Conservation (phyloP, 2,888 invertebrate species). For the Leptogaster cylindrica region DNA sequence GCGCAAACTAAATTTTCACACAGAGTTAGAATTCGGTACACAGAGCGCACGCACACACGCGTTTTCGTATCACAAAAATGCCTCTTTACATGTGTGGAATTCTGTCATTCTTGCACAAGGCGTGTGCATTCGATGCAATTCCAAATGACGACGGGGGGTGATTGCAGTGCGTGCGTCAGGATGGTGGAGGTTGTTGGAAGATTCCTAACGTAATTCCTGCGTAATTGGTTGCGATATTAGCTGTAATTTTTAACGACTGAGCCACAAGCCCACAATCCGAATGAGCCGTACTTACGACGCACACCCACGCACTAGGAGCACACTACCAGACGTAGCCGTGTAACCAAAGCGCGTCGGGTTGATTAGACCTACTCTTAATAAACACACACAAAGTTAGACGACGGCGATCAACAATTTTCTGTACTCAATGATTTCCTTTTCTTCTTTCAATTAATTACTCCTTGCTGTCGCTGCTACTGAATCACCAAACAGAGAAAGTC, state of each 20-base stretch:
- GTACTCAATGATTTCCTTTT: background rate
- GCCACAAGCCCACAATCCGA: background rate
- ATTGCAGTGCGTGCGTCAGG: too few species aligned
- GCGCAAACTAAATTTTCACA: too few species aligned
- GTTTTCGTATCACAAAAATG: background rate
- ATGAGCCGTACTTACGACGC: background rate
- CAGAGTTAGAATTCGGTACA: too few species aligned
- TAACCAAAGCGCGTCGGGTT: background rate
- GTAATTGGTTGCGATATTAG: background rate
- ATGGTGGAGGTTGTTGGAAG: too few species aligned
- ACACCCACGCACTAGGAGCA: background rate
- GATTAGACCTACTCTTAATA: background rate
- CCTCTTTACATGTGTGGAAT: slow-evolving; percentile 2
- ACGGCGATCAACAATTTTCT: background rate
- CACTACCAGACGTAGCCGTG: background rate
- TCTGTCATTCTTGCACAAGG: slow-evolving; percentile 32
- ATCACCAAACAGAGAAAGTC: background rate
- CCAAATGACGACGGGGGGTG: background rate
- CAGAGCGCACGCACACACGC: background rate
- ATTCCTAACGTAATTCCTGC: too few species aligned
- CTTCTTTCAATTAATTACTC: background rate
- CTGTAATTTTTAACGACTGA: background rate
- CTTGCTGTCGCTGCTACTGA: slow-evolving; percentile 10
- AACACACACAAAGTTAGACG: background rate
- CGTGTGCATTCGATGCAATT: slow-evolving; percentile 28